A percentile compares a stretch with the other conserved stretches of the same genome.
phyloP scores from a whole-genome alignment of 2,797 vertebrate species.

The Thalassophryne amazonica region DNA sequence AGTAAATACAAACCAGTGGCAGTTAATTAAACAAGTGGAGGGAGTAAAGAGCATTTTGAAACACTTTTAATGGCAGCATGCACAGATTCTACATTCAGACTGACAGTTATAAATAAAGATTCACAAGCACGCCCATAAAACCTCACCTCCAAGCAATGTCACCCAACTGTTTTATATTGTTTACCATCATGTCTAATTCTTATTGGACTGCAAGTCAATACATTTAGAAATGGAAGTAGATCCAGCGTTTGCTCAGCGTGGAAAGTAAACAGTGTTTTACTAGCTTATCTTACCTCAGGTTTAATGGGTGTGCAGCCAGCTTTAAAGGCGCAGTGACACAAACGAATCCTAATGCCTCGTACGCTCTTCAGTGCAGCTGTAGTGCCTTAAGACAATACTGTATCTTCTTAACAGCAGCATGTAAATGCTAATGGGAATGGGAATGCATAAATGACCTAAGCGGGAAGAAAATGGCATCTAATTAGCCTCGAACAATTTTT shows the following conservation, averaged over 20 bases:
- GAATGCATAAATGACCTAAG: conserved; percentile 8
- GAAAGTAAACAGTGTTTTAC: conserved; percentile 20
- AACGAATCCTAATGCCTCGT: neutral
- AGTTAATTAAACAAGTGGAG: conserved; percentile 67
- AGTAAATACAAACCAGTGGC: conserved; percentile 68
- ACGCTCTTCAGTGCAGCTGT: neutral
- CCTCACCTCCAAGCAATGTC: conserved; percentile 15
- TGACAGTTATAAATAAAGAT: conserved; percentile 51
- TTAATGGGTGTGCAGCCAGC: conserved; percentile 2
- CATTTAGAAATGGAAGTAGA: conserved; percentile 44
- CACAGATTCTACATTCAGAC: conserved; percentile 26
- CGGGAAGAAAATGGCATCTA: conserved; percentile 5
- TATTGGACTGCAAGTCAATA: conserved; percentile 34
- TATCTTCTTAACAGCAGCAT: neutral
- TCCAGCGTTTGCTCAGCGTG: conserved; percentile 17
- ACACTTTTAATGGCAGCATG: conserved; percentile 46
- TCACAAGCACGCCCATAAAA: conserved; percentile 21
- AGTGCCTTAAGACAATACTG: neutral
- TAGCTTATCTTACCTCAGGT: conserved; percentile 4
- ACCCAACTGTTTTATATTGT: conserved; percentile 6
- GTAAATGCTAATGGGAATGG: conserved; percentile 16
- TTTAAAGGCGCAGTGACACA: neutral
- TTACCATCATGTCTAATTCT: conserved; percentile 30
- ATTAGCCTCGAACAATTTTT: conserved; percentile 22
- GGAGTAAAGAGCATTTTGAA: conserved; percentile 60